Base-by-base conservation (phyloP, 2,113 vertebrate species). In the Grammomys surdaster region DNA sequence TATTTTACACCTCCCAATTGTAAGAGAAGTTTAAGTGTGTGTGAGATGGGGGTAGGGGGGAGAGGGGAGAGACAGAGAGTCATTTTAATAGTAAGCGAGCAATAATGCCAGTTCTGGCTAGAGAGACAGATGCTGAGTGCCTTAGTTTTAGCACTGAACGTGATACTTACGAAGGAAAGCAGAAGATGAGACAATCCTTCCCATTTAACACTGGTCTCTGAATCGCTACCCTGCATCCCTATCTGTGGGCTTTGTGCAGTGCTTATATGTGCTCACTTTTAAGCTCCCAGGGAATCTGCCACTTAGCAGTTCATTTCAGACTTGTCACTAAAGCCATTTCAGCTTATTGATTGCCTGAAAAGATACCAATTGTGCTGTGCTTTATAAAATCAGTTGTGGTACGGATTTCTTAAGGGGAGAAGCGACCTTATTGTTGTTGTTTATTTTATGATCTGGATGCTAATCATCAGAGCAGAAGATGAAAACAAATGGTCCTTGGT, bases 301-400 rank as follows among this genome's bases (percentile, higher is more conserved):
- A 97, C 51, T 97, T 95, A 56, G 93, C 92, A 97, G 75, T 95
- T 96, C 93, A 93, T 93, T 97, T 91, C 70, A 96, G 94, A 93
- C 96, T 95, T 97, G 94, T 98, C 97, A 94, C 90, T 89, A 93
- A 89, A 96, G 85, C 94, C 87, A 76, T 1, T 40, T 97, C 90
- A 81, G 94, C 94, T 72, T 95, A 94, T 60, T 91, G 92, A 93
- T 93, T 77, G 77, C 40, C 75, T 93, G 91, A 97, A 97, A 94
- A 94, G 91, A 80, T 73, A 88, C 16, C 78, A 95, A 5, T 63
- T 94, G 46, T 65, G 43, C 56, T 70, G 86, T 91, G 84, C 87
- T 89, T 72, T 90, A 90, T 82, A 86, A 94, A 97, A 90, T 93
- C 95, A 89, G 54, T 84, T 58, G 40, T 73, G 70, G 9, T 72